Evolutionary conservation across 2,113 vertebrate genomes (phyloP).

Genomic region (Aythya baeri): DNA sequence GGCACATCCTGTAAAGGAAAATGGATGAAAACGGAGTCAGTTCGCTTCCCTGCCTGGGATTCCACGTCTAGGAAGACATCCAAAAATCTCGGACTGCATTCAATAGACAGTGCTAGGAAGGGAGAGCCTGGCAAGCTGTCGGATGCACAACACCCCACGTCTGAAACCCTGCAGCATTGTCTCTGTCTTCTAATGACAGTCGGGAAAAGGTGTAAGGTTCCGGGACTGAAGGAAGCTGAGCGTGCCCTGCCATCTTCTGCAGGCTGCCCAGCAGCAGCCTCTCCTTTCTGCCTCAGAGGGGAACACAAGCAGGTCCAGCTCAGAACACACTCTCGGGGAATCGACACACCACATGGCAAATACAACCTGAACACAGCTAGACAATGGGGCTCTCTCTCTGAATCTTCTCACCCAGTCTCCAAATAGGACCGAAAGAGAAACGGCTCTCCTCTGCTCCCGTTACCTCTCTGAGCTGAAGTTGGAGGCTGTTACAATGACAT

Average conservation of each 20-base stretch:
- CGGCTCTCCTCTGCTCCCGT: background rate
- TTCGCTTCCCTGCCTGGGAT: background rate
- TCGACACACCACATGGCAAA: conserved; percentile 46
- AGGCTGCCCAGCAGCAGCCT: conserved; percentile 23
- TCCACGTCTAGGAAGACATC: background rate
- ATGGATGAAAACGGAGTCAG: background rate
- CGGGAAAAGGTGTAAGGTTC: conserved; percentile 9
- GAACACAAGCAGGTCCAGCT: conserved; percentile 10
- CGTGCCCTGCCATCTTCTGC: background rate
- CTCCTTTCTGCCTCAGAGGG: conserved; percentile 22
- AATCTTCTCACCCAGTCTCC: conserved; percentile 33
- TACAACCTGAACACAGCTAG: conserved; percentile 39
- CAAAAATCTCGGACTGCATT: conserved; percentile 37
- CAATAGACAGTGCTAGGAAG: background rate
- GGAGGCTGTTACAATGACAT: conserved; percentile 97
- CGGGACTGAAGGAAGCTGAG: background rate
- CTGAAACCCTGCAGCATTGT: background rate
- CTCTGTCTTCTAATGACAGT: conserved; percentile 14
- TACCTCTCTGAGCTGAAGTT: conserved; percentile 99
- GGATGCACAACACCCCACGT: background rate
- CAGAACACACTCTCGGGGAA: conserved; percentile 22
- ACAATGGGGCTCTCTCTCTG: conserved; percentile 18
- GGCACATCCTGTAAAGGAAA: conserved; percentile 89
- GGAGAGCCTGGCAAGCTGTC: conserved; percentile 26
- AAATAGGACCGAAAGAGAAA: conserved; percentile 45